Base-by-base conservation (phyloP, 2,797 vertebrate species). In the Myotis pilosus region DNA sequence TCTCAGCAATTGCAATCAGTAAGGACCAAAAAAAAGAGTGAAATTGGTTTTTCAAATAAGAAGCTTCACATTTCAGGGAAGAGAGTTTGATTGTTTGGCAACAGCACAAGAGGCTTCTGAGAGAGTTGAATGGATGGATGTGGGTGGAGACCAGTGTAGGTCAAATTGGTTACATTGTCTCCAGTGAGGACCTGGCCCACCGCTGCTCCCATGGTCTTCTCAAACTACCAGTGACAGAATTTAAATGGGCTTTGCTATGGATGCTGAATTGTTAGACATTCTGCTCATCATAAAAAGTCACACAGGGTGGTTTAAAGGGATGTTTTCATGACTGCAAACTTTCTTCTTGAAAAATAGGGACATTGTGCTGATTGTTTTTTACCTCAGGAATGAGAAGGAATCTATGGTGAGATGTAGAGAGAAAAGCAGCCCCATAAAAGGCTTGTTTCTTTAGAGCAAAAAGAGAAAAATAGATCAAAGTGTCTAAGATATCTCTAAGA, bases 301-400 rank as follows among this genome's bases (percentile, higher is more conserved):
- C 13, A 22, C 12, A 62, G 66, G 33, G 44, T 72, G 62, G 86
- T 78, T 95, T 89, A 69, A 84, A 92, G 38, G 15, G 30, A 94
- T 93, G 62, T 55, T 94, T 95, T 84, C 47, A 82, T 79, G 81
- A 87, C 15, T 60, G 68, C n/a, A 87, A 91, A 92, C 12, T 89
- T 95, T 95, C 44, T 81, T 64, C 75, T 79, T 81, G 20, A 95
- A 87, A 96, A 91, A 49, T 22, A 94, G 30, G 84, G 72, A 72
- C 33, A 47, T 33, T 60, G 23, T 72, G 9, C 72, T 95, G 66
- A 87, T 84, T 89, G 6, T n/a, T 80, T 94, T 87, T 78, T 23
- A 68, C 41, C 49, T 89, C 36, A 62, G 55, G 2, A 55, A 82
- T 72, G 36, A 91, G 91, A 78, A 93, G 38, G 11, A 94, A 71